Percentiles rank a stretch among this genome's conserved stretches.
phyloP scores from a whole-genome alignment of 2,888 invertebrate genomes.

The Hybos culiciformis region DNA sequence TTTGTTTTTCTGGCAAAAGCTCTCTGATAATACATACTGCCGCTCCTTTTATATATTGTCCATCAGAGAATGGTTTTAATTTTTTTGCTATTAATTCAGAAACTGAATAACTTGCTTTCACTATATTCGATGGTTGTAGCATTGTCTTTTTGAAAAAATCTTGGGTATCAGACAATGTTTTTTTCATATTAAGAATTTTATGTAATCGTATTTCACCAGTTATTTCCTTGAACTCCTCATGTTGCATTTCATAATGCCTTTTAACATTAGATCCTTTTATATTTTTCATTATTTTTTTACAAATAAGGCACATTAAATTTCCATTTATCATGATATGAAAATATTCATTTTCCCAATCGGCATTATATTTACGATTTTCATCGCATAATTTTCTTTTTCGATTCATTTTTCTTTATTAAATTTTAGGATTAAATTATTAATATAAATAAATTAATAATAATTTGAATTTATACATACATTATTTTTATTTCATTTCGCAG shows the following conservation, averaged over 20 bases:
- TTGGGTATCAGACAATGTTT: neutral
- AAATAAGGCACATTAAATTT: neutral
- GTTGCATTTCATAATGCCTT: slow-evolving; percentile 1
- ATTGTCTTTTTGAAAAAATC: neutral
- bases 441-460: too few relatives aligned
- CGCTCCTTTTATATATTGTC: neutral
- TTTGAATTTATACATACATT: too few relatives aligned
- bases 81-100: slow-evolving; percentile 1
- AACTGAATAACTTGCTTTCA: neutral
- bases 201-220: neutral
- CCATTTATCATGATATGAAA: neutral
- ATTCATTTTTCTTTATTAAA: too few relatives aligned
- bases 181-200: neutral
- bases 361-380: neutral
- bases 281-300: neutral
- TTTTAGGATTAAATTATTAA: too few relatives aligned
- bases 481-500: too few relatives aligned
- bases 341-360: neutral
- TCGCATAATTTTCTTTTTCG: neutral
- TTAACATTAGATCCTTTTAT: slow-evolving; percentile 4
- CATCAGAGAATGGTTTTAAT: slow-evolving; percentile 1
- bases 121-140: neutral
- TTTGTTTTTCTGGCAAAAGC: neutral
- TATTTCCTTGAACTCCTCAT: neutral
- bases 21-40: neutral